These are phyloP conservation scores for Remorina albescens DNA, from an alignment of 2,797 vertebrate species.

Conservation along the genomic window DNA sequence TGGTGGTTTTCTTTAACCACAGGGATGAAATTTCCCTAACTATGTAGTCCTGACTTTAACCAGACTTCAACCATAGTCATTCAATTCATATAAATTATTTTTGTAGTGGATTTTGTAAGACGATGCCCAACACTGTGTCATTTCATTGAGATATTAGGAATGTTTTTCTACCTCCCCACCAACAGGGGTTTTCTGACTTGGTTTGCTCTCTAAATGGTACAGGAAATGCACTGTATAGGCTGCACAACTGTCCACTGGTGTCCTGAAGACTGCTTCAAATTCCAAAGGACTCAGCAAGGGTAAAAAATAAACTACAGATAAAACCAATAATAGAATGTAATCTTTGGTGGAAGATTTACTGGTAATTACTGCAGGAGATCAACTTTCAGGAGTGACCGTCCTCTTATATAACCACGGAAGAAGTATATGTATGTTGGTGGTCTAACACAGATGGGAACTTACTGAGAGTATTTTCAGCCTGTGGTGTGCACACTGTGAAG, in stretches of 20 bases:
- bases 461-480: slow-evolving; percentile 50
- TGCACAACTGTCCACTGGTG: neutral
- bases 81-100: neutral
- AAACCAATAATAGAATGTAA: neutral
- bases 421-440: slow-evolving; percentile 27
- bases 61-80: neutral
- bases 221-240: neutral
- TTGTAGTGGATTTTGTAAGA: neutral
- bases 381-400: slow-evolving; percentile 35
- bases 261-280: neutral
- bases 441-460: slow-evolving; percentile 44
- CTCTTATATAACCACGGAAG: slow-evolving; percentile 47
- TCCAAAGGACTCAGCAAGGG: neutral
- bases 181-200: neutral
- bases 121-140: neutral
- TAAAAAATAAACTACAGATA: slow-evolving; percentile 5
- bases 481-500: slow-evolving; percentile 34
- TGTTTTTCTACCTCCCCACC: neutral
- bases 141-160: neutral
- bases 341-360: neutral
- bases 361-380: slow-evolving; percentile 29
- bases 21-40: too few species aligned
- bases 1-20: too few species aligned
- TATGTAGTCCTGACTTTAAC: too few species aligned
- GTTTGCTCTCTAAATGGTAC: neutral